Evolutionary conservation across 1,140 invertebrate genomes (phyloP).

Genomic region (Cotesia typhae): DNA sequence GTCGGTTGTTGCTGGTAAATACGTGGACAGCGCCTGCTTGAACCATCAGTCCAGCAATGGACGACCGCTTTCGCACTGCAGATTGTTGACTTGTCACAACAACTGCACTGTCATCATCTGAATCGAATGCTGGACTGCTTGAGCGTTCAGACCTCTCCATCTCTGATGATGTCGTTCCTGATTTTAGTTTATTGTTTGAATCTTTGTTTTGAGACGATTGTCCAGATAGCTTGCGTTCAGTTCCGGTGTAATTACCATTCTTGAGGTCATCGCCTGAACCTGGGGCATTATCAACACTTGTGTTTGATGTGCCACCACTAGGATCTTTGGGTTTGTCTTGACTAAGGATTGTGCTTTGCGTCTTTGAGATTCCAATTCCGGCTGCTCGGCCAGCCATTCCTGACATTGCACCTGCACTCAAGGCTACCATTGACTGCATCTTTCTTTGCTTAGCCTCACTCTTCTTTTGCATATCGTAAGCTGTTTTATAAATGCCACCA

Average conservation of each 20-base stretch:
- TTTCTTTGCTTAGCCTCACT: conserved; percentile 94
- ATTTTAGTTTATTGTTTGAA: conserved; percentile 31
- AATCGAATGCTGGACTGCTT: conserved; percentile 94
- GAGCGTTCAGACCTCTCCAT: conserved; percentile 85
- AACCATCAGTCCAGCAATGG: conserved; percentile 72
- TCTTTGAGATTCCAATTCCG: conserved; percentile 83
- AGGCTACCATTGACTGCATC: conserved; percentile 91
- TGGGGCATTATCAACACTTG: conserved; percentile 4
- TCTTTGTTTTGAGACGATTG: conserved; percentile 37
- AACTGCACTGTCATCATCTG: conserved; percentile 84
- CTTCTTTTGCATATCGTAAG: conserved; percentile 97
- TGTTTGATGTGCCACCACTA: conserved; percentile 38
- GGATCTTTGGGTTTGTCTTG: conserved; percentile 74
- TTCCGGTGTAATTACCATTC: conserved; percentile 12
- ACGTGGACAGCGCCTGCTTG: conserved; percentile 70
- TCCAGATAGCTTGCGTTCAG: conserved; percentile 31
- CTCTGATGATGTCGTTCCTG: conserved; percentile 42
- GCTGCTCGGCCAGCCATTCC: conserved; percentile 89
- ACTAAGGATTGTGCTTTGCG: conserved; percentile 74
- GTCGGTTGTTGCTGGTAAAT: conserved; percentile 68
- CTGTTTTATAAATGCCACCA: conserved; percentile 97
- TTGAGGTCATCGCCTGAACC: conserved; percentile 16
- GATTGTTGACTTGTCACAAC: conserved; percentile 51
- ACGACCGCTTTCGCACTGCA: conserved; percentile 66
- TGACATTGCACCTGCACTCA: conserved; percentile 87